A percentile compares a stretch with the other conserved stretches of the same genome.
These are phyloP conservation scores for Criorhina ranunculi DNA, from an alignment of 2,888 invertebrate genomes.

Conservation along the genomic window DNA sequence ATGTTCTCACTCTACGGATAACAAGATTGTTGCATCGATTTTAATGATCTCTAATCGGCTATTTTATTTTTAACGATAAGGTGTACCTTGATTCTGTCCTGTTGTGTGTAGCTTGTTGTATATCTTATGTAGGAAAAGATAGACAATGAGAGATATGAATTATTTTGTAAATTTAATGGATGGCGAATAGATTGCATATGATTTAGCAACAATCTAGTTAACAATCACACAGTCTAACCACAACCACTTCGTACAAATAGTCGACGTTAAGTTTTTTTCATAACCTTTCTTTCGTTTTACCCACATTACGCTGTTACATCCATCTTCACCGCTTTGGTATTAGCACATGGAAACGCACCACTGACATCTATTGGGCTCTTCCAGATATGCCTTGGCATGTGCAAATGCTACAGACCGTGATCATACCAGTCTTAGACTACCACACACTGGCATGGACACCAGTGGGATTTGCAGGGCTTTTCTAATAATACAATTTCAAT, in stretches of 20 bases:
- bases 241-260: constrained; percentile 8
- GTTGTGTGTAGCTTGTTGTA: neutral
- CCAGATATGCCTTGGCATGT: constrained; percentile 32
- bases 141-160: constrained; percentile 15
- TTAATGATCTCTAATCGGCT: too few relatives aligned
- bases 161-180: constrained; percentile 9
- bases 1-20: too few relatives aligned
- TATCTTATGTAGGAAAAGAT: neutral
- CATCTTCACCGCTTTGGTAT: constrained; percentile 24
- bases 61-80: too few relatives aligned
- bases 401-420: constrained; percentile 13
- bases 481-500: constrained; percentile 64
- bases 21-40: too few relatives aligned
- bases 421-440: constrained; percentile 37
- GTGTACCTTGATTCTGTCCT: neutral
- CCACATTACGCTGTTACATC: constrained; percentile 28
- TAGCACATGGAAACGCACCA: constrained; percentile 2
- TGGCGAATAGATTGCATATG: constrained; percentile 15
- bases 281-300: constrained; percentile 26
- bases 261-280: constrained; percentile 18
- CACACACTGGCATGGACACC: constrained; percentile 53
- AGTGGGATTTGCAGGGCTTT: constrained; percentile 41
- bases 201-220: constrained; percentile 9
- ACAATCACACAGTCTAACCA: constrained; percentile 26
- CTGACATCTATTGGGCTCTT: constrained; percentile 24